Base-by-base conservation (phyloP, 1,140 invertebrate species). In the Trypoxylus dichotomus region DNA sequence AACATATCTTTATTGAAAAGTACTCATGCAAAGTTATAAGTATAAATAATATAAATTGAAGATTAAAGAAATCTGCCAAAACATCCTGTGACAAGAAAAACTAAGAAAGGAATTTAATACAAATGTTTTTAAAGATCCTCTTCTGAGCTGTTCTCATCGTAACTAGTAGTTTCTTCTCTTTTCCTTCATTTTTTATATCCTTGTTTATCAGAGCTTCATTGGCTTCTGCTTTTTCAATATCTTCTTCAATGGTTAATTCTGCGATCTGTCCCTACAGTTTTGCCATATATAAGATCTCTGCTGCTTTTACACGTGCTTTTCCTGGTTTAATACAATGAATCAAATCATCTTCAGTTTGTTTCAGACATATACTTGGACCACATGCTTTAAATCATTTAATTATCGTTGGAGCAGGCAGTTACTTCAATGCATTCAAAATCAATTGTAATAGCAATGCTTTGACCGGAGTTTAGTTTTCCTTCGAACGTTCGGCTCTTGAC, bases 41-140 rank as follows among this genome's bases (percentile, higher is more conserved):
- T 76, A 78, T 78, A 80, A 78, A 77, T 82, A 79, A 79, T 79
- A 82, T 80, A 78, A 82, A 80, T 79, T 83, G 78, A 82, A 80
- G 75, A 80, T 80, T 11, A 81, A 5, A 81, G 29, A 13, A 79
- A 72, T 29, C 68, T 72, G 68, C 29, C 68, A 72, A 72, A 29
- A 32, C 21, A 29, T 32, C 24, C 27, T 32, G 68, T 72, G 68
- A 8, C 54, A 58, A 72, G 5, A 24, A 72, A 27, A 32, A 27
- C 68, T 72, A 32, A 72, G 21, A 72, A 72, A 72, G 3, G 29
- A 72, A 72, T 72, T 72, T 72, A 27, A 72, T 58, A 72, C n/a
- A 29, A 72, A 29, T 72, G 68, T 29, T 72, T 72, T 29, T 10
- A 58, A n/a, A 58, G 37, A 41, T 41, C 54, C 13, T 58, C 19